Base-by-base conservation (phyloP, 1,140 invertebrate species). In the Oryzaephilus surinamensis region DNA sequence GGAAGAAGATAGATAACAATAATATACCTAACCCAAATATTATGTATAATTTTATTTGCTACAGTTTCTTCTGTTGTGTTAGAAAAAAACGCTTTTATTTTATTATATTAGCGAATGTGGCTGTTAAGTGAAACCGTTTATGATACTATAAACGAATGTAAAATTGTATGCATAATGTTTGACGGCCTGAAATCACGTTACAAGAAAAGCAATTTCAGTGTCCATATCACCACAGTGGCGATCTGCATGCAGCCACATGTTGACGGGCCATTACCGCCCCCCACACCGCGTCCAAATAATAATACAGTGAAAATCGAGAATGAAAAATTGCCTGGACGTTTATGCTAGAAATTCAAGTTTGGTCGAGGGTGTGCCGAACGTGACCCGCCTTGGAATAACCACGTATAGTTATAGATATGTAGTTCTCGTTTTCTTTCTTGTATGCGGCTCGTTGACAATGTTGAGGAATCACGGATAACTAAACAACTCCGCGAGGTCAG, bases 271-370 rank as follows among this genome's bases (percentile, higher is more conserved):
- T 59, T 57, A 55, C 52, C 46, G 38, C 46, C 42, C 33, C 46
- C 40, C 38, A n/a, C n/a, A n/a, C 38, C 41, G 46, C 40, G 44
- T 41, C 47, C 41, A 46, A 52, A 45, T 45, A 49, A 58, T 60
- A 61, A 60, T 57, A 57, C 54, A 61, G 54, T 60, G 59, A 57
- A 60, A 59, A 57, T 50, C 49, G 54, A n/a, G 45, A 47, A 57
- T 61, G 59, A 61, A 61, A 61, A 58, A 61, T 61, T 48, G 57
- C 40, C 55, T 49, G 59, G 56, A 61, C 59, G 58, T 59, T 58
- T 58, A 52, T 46, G 45, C 42, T 53, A 45, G 39, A 48, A 45
- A 54, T 46, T 54, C 46, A n/a, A n/a, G n/a, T n/a, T n/a, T 28
- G 32, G 43, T 46, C 37, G 46, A 55, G 57, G 51, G 52, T 56